Evolutionary conservation across 2,797 vertebrate species (phyloP).

Genomic region (Diplodus puntazzo): DNA sequence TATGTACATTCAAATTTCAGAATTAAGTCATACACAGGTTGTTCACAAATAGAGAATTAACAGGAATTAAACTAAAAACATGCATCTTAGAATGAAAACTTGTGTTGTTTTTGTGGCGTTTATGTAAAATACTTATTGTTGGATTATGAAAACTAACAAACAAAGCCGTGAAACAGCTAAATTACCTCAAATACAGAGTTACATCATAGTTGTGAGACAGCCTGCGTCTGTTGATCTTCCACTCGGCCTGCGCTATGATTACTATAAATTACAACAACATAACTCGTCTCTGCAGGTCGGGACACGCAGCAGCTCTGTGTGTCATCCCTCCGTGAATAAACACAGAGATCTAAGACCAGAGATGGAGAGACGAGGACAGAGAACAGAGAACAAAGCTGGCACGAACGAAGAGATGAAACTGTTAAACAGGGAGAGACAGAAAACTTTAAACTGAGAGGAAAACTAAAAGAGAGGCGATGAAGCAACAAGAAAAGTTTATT

Average conservation of each 20-base stretch:
- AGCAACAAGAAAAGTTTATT: background rate
- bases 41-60: too few relatives aligned
- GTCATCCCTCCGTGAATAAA: constrained; percentile 23
- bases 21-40: too few relatives aligned
- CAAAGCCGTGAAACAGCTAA: too few relatives aligned
- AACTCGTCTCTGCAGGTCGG: constrained; percentile 36
- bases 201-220: constrained; percentile 6
- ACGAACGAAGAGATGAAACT: background rate
- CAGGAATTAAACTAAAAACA: too few relatives aligned
- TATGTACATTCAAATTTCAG: too few relatives aligned
- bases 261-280: constrained; percentile 35
- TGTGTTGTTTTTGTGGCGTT: too few relatives aligned
- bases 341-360: constrained; percentile 25
- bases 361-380: constrained; percentile 20
- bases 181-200: background rate
- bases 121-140: too few relatives aligned
- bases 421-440: background rate
- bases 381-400: constrained; percentile 10
- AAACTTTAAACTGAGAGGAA: background rate
- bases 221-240: constrained; percentile 24
- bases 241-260: constrained; percentile 10
- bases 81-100: too few relatives aligned
- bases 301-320: constrained; percentile 5
- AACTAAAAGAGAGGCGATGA: background rate
- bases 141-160: too few relatives aligned